These are phyloP conservation scores for Strigamia transsilvanica DNA, from an alignment of 2,888 invertebrate genomes.

Conservation along the genomic window DNA sequence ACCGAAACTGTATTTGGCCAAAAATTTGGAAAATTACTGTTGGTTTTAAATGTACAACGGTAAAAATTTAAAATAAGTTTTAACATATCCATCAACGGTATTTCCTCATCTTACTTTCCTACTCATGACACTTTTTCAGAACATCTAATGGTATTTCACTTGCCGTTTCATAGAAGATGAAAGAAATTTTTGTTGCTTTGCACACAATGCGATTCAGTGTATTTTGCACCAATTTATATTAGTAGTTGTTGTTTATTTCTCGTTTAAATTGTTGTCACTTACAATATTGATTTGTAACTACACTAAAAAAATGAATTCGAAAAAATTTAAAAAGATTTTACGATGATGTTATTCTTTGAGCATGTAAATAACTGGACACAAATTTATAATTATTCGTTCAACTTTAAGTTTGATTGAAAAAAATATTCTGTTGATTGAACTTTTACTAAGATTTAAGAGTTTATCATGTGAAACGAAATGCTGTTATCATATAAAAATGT, in stretches of 20 bases:
- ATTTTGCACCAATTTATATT: not conserved
- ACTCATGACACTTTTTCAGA: not conserved
- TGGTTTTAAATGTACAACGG: not conserved
- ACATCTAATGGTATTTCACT: not conserved
- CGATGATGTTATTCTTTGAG: not conserved
- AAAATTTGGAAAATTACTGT: not conserved
- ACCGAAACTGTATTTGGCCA: not conserved
- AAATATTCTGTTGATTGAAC: conserved; percentile 14
- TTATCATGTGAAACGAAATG: conserved; percentile 18
- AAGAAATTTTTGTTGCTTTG: not conserved
- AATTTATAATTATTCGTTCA: conserved; percentile 11
- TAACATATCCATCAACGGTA: not conserved
- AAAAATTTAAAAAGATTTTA: not conserved
- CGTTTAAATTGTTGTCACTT: conserved; percentile 2
- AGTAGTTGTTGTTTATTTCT: not conserved
- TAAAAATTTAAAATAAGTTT: not conserved
- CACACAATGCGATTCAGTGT: not conserved
- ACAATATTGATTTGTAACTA: not conserved
- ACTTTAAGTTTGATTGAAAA: conserved; percentile 13
- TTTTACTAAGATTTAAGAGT: conserved; percentile 4
- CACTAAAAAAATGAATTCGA: not conserved
- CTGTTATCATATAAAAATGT: conserved; percentile 48
- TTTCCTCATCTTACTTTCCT: not conserved
- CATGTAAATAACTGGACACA: conserved; percentile 9
- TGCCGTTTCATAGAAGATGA: not conserved